Evolutionary conservation across 2,888 invertebrate species (phyloP), one percentile per base, ranked within the genome.

Genomic region (Calameuta idolon): DNA sequence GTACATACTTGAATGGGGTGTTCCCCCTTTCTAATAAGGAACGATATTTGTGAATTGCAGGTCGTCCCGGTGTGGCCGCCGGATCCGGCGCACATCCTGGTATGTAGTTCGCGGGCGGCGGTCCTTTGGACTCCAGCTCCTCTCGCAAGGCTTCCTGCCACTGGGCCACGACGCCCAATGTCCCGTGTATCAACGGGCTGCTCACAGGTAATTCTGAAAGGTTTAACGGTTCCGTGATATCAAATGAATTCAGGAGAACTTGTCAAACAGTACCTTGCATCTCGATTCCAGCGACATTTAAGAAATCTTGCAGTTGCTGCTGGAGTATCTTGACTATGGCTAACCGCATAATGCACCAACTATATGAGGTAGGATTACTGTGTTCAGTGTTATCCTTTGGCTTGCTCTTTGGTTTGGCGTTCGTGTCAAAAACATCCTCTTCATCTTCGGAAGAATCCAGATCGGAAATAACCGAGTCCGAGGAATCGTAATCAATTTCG

Each of bases 301-400:
- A 93, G 92, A 99, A 98, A 86, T 97, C 95, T 86, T 96, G 96
- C 69, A 99, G 92, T 89, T 98, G 97, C 82, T 94, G 94, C 84
- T 97, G 96, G 76, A 97, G 95, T 79, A 98, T 94, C 86, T 96
- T 95, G 80, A 99, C 94, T 78, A 97, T 95, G 4, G 98, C 97
- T 87, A 98, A 94, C 82, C 98, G 95, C 93, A 99, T 95, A 82
- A 99, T 95, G 88, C 96, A 95, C 99, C 99, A 99, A 76, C 98
- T 97, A 92, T 98, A 98, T 55, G 98, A 98, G 89, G 96, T 96
- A 0, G 99, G 97, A 93, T 98, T 97, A 34, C 96, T 95, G 91
- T 99, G 98, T 90, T 98, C 98, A 11, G 93, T 95, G 91, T 97
- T 97, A 79, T 95, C 94, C 87, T 91, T 90, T 90, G 91, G 89